phyloP scores from a whole-genome alignment of 2,797 vertebrate genomes.

The Xyrichtys novacula region DNA sequence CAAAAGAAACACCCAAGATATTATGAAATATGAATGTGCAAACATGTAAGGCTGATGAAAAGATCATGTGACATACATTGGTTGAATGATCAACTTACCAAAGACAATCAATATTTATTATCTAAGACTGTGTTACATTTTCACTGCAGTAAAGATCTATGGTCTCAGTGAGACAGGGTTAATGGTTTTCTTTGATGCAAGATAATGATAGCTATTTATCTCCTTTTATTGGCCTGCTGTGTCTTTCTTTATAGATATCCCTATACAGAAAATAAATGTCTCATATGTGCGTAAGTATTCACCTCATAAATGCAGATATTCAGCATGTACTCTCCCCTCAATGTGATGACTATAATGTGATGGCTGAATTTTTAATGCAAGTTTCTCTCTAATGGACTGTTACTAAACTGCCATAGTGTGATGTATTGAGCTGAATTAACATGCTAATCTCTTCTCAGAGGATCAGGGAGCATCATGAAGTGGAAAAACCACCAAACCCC shows the following conservation, averaged over 20 bases:
- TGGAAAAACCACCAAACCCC: background rate
- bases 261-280: background rate
- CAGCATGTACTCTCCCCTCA: conserved; percentile 15
- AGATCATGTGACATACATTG: background rate
- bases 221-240: conserved; percentile 46
- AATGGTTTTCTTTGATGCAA: conserved; percentile 42
- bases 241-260: conserved; percentile 24
- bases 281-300: background rate
- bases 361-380: conserved; percentile 64
- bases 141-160: conserved; percentile 47
- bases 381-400: conserved; percentile 51
- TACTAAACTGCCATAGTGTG: conserved; percentile 25
- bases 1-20: background rate
- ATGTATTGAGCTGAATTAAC: conserved; percentile 36
- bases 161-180: conserved; percentile 19
- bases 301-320: background rate
- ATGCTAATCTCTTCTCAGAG: background rate
- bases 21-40: background rate
- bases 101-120: conserved; percentile 38
- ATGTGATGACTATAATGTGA: conserved; percentile 2
- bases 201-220: conserved; percentile 47
- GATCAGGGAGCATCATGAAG: background rate
- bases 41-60: background rate
- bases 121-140: conserved; percentile 40
- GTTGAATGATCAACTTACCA: conserved; percentile 3